A percentile compares a stretch with the other conserved stretches of the same genome.
Evolutionary conservation across 2,797 vertebrate species (phyloP).

Genomic region (Thalassophryne amazonica): DNA sequence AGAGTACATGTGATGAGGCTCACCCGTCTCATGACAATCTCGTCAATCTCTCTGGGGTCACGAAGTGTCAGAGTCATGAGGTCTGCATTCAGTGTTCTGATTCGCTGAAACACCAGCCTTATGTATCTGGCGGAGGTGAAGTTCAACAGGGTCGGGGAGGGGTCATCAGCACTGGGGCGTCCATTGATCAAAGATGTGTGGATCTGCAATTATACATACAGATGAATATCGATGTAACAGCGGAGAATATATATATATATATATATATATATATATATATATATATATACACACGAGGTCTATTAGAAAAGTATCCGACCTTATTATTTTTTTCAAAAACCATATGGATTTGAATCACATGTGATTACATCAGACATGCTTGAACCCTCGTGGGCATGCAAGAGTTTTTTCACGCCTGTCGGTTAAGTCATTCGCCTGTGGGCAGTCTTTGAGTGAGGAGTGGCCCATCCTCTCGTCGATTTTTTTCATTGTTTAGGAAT

Average conservation of each 20-base stretch:
- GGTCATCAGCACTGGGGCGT: conserved; percentile 92
- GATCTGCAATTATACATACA: conserved; percentile 76
- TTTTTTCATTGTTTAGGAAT: too few species aligned
- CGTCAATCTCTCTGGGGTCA: conserved; percentile 86
- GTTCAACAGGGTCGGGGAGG: conserved; percentile 85
- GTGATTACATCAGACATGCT: too few species aligned
- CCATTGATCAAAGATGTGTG: conserved; percentile 95
- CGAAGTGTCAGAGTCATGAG: conserved; percentile 91
- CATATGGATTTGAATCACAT: too few species aligned
- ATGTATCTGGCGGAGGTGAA: conserved; percentile 95
- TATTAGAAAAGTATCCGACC: too few species aligned
- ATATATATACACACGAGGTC: too few species aligned
- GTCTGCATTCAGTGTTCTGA: conserved; percentile 94
- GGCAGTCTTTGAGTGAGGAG: too few species aligned
- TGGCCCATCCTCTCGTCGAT: too few species aligned
- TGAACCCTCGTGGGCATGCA: too few species aligned
- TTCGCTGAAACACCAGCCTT: conserved; percentile 89
- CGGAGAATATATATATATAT: neutral
- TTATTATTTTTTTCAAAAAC: too few species aligned
- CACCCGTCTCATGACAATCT: conserved; percentile 93
- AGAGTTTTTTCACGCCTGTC: too few species aligned
- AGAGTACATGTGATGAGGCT: conserved; percentile 37
- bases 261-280: too few species aligned
- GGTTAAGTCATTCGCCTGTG: too few species aligned
- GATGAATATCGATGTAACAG: neutral